Evolutionary conservation across 2,797 vertebrate species (phyloP).

Genomic region (Oryzias sinensis): DNA sequence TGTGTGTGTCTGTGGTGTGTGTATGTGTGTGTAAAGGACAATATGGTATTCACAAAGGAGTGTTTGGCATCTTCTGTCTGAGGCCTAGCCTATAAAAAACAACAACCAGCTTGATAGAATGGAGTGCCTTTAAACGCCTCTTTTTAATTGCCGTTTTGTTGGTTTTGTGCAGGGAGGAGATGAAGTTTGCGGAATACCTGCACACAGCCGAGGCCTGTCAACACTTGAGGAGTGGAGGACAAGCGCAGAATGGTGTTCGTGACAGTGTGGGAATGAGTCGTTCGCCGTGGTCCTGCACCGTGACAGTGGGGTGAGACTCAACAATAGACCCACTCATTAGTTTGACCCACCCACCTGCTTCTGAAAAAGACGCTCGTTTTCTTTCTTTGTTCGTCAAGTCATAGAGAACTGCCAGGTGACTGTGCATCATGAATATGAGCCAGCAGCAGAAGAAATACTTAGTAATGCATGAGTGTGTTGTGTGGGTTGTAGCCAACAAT

Average conservation of each 20-base stretch:
- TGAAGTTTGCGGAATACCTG: constrained; percentile 5
- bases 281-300: constrained; percentile 50
- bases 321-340: constrained; percentile 60
- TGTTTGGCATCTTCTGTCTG: constrained; percentile 9
- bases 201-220: constrained; percentile 40
- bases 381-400: constrained; percentile 52
- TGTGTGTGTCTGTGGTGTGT: background rate
- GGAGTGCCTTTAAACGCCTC: constrained; percentile 26
- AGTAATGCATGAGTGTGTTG: constrained; percentile 11
- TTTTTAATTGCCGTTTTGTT: constrained; percentile 33
- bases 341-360: constrained; percentile 31
- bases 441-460: background rate
- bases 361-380: constrained; percentile 47
- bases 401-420: constrained; percentile 27
- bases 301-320: constrained; percentile 47
- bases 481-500: background rate
- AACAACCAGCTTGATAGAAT: background rate
- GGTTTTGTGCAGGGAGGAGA: constrained; percentile 18
- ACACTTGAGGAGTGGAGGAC: constrained; percentile 35
- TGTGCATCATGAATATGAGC: constrained; percentile 11
- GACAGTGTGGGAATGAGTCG: constrained; percentile 44
- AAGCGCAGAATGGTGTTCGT: constrained; percentile 27
- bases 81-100: background rate
- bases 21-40: background rate
- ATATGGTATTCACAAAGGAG: background rate